A percentile compares a stretch with the other conserved stretches of the same genome.
Conservation (phyloP, 2,797 vertebrate genomes). For the Alosa sapidissima region DNA sequence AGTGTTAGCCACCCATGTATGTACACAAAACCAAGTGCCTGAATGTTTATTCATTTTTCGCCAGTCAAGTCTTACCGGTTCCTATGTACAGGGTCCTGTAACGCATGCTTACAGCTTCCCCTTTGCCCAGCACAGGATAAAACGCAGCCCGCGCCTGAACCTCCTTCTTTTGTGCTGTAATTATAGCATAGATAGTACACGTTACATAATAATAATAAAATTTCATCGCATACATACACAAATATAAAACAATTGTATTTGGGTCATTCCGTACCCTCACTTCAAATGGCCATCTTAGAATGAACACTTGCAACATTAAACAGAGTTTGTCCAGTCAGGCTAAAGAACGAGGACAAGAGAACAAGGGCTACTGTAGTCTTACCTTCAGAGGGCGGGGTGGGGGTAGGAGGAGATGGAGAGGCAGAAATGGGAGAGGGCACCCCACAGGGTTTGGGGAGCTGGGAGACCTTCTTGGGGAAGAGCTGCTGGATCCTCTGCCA, state of each 20-base stretch:
- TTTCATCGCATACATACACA: not conserved
- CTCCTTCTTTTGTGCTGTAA: conserved; percentile 78
- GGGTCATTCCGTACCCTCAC: too few relatives aligned
- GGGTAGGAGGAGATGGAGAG: not conserved
- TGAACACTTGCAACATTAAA: not conserved
- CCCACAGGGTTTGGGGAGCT: conserved; percentile 58
- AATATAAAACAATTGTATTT: not conserved
- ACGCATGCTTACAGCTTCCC: conserved; percentile 84
- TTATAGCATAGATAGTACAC: conserved; percentile 55
- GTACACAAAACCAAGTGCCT: not conserved
- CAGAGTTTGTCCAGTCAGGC: not conserved
- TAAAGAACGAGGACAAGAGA: too few relatives aligned
- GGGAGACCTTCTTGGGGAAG: conserved; percentile 84
- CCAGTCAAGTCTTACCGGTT: conserved; percentile 77
- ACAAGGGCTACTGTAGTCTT: not conserved
- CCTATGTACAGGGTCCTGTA: conserved; percentile 89
- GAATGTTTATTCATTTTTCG: not conserved
- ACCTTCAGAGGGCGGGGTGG: not conserved
- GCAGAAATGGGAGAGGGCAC: not conserved
- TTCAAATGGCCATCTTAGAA: too few relatives aligned
- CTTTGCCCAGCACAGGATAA: conserved; percentile 81
- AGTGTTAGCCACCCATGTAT: not conserved
- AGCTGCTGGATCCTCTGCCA: conserved; percentile 99
- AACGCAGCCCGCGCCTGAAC: conserved; percentile 85
- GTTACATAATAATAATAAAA: not conserved